Conservation (phyloP, 2,888 invertebrate genomes). For the Ashinkailepas kermadecensis region DNA sequence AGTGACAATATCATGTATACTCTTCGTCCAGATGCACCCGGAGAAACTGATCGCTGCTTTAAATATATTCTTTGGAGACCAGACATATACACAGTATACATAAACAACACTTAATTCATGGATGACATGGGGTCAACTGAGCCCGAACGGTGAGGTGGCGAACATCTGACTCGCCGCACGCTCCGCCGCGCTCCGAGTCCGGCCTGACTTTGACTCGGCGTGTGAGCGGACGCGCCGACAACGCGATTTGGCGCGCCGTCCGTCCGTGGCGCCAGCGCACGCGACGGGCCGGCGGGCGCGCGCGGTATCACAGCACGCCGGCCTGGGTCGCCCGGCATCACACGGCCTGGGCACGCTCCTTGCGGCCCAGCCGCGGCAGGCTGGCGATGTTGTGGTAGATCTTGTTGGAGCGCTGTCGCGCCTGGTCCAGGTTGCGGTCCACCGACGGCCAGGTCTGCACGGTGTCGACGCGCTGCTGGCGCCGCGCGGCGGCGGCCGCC, state of each 20-base stretch:
- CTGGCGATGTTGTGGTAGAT: background rate
- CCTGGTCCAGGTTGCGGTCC: conserved; percentile 26
- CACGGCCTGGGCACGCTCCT: background rate
- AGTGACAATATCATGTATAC: too few species aligned
- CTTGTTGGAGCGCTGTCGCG: background rate
- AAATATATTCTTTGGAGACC: background rate
- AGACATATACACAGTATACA: background rate
- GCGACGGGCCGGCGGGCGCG: too few species aligned
- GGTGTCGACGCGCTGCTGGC: background rate
- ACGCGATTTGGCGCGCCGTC: too few species aligned
- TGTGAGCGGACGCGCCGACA: too few species aligned
- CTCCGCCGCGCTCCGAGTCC: too few species aligned
- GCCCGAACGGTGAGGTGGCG: background rate
- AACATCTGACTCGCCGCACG: too few species aligned
- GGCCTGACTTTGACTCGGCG: too few species aligned
- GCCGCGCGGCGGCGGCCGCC: background rate
- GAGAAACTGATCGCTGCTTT: background rate
- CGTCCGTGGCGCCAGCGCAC: too few species aligned
- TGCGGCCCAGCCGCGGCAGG: background rate
- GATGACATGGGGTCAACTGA: background rate
- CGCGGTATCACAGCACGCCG: too few species aligned
- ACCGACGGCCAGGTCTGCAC: conserved; percentile 29
- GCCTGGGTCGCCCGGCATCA: background rate
- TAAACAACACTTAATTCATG: background rate
- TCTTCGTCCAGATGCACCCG: too few species aligned